Conservation (phyloP, 2,113 vertebrate genomes). For the Vulpes lagopus region DNA sequence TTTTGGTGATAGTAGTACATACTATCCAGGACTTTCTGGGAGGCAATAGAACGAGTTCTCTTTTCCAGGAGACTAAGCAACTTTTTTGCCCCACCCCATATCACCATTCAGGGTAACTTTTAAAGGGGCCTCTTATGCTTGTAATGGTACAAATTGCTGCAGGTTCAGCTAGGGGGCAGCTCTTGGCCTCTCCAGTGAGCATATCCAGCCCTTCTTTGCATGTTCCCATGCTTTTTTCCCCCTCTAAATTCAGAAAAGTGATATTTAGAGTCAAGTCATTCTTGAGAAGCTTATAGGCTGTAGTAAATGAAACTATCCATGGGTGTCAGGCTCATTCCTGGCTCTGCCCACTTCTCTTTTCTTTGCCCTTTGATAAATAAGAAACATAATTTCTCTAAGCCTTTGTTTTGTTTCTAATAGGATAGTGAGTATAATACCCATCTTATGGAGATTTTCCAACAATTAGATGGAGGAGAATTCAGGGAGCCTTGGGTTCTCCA, state of each 20-base stretch:
- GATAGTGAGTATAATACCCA: not conserved
- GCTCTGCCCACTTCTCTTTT: not conserved
- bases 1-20: not conserved
- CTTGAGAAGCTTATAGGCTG: not conserved
- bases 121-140: not conserved
- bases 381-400: not conserved
- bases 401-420: conserved; percentile 43
- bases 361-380: conserved; percentile 5
- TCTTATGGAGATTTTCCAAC: conserved; percentile 51
- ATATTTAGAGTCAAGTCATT: not conserved
- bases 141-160: not conserved
- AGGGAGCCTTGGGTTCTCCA: not conserved
- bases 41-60: not conserved
- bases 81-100: rapidly evolving
- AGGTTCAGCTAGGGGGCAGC: not conserved
- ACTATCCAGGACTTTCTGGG: not conserved
- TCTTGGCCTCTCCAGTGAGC: not conserved
- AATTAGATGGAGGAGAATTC: not conserved
- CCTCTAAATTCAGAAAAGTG: not conserved
- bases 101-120: too few species aligned
- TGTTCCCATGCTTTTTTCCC: not conserved
- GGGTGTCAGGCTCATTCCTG: not conserved
- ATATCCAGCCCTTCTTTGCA: not conserved
- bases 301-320: not conserved
- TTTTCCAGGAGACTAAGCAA: not conserved